Evolutionary conservation across 2,888 invertebrate species (phyloP), one percentile per base, ranked within the genome.

Genomic region (Lasiommata megera): DNA sequence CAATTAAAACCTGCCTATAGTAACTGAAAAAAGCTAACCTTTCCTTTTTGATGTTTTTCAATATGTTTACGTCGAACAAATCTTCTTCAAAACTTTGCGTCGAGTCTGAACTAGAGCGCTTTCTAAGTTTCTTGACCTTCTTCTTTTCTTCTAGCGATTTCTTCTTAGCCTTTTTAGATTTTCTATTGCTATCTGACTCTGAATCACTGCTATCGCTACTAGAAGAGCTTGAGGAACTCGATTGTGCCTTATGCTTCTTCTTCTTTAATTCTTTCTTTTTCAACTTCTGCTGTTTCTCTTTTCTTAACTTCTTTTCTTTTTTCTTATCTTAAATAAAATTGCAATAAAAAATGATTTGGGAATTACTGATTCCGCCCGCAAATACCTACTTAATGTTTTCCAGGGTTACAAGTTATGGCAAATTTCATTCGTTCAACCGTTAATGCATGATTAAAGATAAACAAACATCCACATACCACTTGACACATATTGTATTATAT

Each of bases 31-130:
- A 8, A 6, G 16, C 46, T 31, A 11, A 46, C 36, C 84, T 70
- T 67, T 91, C 91, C 0, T 82, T 85, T 65, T 91, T 91, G 0
- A 91, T 91, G 55, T 91, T 89, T 1, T 88, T 85, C 1, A 91
- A 63, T 8, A 89, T 79, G 44, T 89, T 86, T 0, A 80, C 86
- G 50, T 90, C 88, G 41, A 90, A 89, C 0, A 83, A 50, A 6
- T 87, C 84, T 29, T 84, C 84, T 53, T 23, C 23, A 9, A 18
- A 23, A n/a, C 76, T 80, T 38, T 80, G 78, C 0, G 73, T 64
- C 0, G 84, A 80, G 0, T 82, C 83, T 0, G 80, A 79, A 1
- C 75, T 63, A 0, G 80, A 79, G 9, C 71, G 72, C 44, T 80
- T 79, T 0, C 79, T 71, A 51, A 80, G 81, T 28, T 65, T 68